Evolutionary conservation across 2,888 invertebrate genomes (phyloP), one percentile per base, ranked within the genome.

Genomic region (Muscina levida): DNA sequence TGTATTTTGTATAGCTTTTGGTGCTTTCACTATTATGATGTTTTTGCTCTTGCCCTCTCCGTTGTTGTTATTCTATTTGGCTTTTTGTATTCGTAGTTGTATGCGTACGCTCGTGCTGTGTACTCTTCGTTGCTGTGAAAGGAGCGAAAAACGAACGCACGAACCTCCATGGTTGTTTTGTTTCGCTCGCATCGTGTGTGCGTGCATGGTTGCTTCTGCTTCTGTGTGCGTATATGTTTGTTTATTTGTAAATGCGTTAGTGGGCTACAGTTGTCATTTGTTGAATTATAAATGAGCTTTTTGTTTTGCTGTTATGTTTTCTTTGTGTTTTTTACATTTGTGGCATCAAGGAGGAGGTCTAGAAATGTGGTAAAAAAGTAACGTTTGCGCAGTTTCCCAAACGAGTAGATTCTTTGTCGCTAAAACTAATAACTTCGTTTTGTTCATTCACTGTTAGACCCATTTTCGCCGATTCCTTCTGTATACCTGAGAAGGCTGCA

Each of bases 241-340:
- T 39, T 39, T 42, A 22, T 22, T 39, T 15, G 11, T 13, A 19
- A 39, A 2, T 62, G 22, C 42, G 19, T 39, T 42, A 22, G 37
- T 68, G 42, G 53, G 68, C 68, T 56, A 68, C 53, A 68, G 68
- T 68, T 68, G 68, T 56, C 68, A 68, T 53, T 68, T 68, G 53
- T 68, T 68, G 56, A 68, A 68, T 68, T 53, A 68, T 42, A 42
- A 42, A 68, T 67, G 42, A 68, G 53, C 53, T 56, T 68, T 67
- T 22, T 31, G 6, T 48, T 1, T 24, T 31, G 4, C 31, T 19
- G 19, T 51, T 39, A 42, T 42, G 42, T 37, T 62, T 42, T 62
- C 62, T 15, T 13, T 19, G 11, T 39, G 59, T 19, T 59, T 10
- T n/a, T 13, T 13, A 11, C 11, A 31, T 3, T 31, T 42, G 19